Percentiles rank a stretch among this genome's conserved stretches.
These are phyloP conservation scores for Sminthurinus signatus DNA, from an alignment of 1,140 invertebrate species.

Conservation along the genomic window DNA sequence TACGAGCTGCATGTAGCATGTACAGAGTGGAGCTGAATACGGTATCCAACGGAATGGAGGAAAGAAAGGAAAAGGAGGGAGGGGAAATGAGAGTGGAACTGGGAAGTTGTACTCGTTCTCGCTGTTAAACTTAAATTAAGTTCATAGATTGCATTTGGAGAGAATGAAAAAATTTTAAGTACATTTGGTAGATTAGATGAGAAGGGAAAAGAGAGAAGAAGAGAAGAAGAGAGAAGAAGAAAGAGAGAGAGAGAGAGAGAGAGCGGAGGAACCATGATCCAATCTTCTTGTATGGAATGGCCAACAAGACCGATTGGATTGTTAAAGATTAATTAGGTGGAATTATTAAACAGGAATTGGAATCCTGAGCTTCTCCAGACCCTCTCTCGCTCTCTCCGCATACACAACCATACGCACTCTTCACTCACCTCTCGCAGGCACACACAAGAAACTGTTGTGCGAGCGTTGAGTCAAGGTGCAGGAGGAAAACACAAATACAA, in stretches of 20 bases:
- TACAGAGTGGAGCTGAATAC: too few relatives aligned
- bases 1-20: too few relatives aligned
- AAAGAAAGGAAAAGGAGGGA: too few relatives aligned
- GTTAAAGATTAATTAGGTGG: constrained; percentile 39
- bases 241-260: background rate
- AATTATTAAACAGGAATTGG: constrained; percentile 33
- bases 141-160: too few relatives aligned
- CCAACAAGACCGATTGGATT: constrained; percentile 31
- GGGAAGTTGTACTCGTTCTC: too few relatives aligned
- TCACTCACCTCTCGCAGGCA: background rate
- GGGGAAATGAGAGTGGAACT: too few relatives aligned
- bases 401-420: background rate
- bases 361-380: constrained; percentile 12
- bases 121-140: too few relatives aligned
- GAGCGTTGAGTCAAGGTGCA: too few relatives aligned
- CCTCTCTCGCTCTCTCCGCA: too few relatives aligned
- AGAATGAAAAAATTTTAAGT: constrained; percentile 14
- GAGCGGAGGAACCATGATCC: constrained; percentile 5
- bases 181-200: constrained; percentile 16
- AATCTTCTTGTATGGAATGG: constrained; percentile 10
- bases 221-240: background rate
- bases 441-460: too few relatives aligned
- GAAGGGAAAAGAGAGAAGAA: background rate
- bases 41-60: too few relatives aligned
- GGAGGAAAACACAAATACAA: too few relatives aligned